Conservation (phyloP, 2,113 vertebrate species). For the Physeter macrocephalus region DNA sequence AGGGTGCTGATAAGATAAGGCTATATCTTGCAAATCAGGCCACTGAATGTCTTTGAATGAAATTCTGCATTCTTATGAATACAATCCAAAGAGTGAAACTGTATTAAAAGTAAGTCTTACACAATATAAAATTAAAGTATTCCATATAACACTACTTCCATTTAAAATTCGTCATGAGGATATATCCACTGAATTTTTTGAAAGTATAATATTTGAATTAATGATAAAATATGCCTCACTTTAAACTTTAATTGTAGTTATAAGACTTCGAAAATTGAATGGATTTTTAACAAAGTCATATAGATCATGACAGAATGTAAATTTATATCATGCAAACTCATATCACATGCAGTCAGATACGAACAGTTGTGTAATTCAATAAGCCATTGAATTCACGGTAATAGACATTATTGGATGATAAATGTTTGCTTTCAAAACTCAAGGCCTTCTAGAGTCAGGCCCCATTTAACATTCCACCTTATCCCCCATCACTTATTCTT, state of each 20-base stretch:
- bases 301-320: not conserved
- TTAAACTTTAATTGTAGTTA: conserved; percentile 12
- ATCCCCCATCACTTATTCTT: not conserved
- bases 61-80: conserved; percentile 54
- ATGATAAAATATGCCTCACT: conserved; percentile 19
- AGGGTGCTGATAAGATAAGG: not conserved
- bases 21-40: conserved; percentile 18
- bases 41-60: conserved; percentile 45
- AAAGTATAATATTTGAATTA: not conserved
- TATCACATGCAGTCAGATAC: not conserved
- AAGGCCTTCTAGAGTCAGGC: not conserved
- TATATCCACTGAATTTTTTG: conserved; percentile 31
- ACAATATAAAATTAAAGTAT: not conserved
- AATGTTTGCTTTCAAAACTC: not conserved
- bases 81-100: conserved; percentile 39
- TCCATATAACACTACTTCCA: conserved; percentile 6
- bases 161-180: not conserved
- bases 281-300: not conserved
- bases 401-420: not conserved
- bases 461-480: not conserved
- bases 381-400: not conserved
- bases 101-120: conserved; percentile 9
- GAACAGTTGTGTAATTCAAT: not conserved
- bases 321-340: not conserved
- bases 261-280: not conserved